Evolutionary conservation across 1,140 invertebrate genomes (phyloP).

Genomic region (Cardiocondyla obscurior): DNA sequence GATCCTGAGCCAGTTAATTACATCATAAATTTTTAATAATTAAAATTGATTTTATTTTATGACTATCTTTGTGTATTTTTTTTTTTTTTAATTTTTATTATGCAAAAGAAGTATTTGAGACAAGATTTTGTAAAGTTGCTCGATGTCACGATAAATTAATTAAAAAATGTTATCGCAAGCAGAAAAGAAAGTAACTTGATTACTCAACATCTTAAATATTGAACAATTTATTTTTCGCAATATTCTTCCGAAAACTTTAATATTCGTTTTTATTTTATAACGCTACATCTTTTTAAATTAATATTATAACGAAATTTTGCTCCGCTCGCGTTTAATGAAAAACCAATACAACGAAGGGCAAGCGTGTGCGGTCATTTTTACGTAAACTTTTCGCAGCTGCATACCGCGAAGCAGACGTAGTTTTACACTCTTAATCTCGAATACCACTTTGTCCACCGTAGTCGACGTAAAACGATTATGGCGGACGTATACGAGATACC

Average conservation of each 20-base stretch:
- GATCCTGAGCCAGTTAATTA: background rate
- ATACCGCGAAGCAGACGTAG: too few species aligned
- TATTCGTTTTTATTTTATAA: background rate
- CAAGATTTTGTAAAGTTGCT: background rate
- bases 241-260: background rate
- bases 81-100: too few species aligned
- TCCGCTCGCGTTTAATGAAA: background rate
- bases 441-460: conserved; percentile 34
- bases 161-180: background rate
- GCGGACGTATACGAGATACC: conserved; percentile 9
- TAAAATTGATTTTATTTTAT: background rate
- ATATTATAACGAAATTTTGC: background rate
- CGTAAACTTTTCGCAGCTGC: background rate
- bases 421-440: conserved; percentile 41
- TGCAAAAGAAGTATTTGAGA: background rate
- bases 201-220: background rate
- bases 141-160: background rate
- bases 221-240: background rate
- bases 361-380: background rate
- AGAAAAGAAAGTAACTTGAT: background rate
- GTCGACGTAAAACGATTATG: conserved; percentile 32
- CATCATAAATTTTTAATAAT: background rate
- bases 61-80: background rate
- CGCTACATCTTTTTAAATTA: background rate
- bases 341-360: conserved; percentile 9